Conservation (phyloP, 1,140 invertebrate species). For the Drosophila lini region DNA sequence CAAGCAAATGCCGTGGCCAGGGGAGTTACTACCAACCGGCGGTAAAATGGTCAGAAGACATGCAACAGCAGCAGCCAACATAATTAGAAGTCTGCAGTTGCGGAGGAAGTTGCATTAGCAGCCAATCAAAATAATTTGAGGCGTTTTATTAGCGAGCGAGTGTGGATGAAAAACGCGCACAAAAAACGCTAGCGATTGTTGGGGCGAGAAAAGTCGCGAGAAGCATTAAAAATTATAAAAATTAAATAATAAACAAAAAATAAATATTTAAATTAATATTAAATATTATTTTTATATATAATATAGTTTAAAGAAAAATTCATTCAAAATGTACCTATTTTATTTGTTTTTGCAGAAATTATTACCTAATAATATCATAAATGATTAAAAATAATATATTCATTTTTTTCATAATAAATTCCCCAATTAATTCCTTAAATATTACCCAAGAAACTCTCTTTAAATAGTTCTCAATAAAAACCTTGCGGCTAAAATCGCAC, state of each 20-base stretch:
- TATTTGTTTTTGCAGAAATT: too few species aligned
- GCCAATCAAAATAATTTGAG: conserved; percentile 56
- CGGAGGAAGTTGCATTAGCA: conserved; percentile 70
- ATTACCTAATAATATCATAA: too few species aligned
- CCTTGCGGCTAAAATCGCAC: too few species aligned
- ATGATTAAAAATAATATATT: too few species aligned
- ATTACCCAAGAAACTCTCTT: too few species aligned
- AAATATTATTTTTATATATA: too few species aligned
- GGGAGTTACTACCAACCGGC: neutral
- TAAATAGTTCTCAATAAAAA: too few species aligned
- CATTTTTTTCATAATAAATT: neutral
- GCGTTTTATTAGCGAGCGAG: conserved; percentile 16
- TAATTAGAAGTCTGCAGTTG: conserved; percentile 70
- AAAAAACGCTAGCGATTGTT: conserved; percentile 30
- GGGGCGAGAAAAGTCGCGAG: conserved; percentile 3
- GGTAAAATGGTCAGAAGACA: conserved; percentile 59
- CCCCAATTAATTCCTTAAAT: neutral
- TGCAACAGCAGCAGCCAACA: conserved; percentile 60
- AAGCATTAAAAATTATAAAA: neutral
- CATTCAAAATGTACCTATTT: too few species aligned
- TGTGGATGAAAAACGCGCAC: conserved; percentile 21
- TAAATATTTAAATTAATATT: neutral
- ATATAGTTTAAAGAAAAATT: too few species aligned
- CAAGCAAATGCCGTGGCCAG: conserved; percentile 26
- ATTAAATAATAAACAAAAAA: neutral